phyloP scores from a whole-genome alignment of 1,140 invertebrate genomes.

The Zaprionus gabonicus region DNA sequence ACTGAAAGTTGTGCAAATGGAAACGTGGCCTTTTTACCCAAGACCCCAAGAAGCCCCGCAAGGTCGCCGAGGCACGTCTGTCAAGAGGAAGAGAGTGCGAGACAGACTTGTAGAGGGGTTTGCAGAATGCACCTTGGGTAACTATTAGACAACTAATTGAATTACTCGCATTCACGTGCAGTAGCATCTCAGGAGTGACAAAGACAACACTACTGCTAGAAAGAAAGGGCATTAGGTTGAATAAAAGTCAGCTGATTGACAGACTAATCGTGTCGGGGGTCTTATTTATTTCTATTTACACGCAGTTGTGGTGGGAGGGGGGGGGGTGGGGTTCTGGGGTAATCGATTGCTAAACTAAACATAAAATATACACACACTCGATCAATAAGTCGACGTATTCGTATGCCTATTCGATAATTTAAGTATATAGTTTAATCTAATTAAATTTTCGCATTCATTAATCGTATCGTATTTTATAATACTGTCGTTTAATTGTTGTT shows the following conservation, averaged over 20 bases:
- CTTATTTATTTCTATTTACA: slow-evolving; percentile 80
- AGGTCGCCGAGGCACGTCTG: slow-evolving; percentile 29
- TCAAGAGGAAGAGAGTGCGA: not conserved
- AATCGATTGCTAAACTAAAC: slow-evolving; percentile 66
- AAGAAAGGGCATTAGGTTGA: slow-evolving; percentile 13
- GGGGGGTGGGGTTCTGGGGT: not conserved
- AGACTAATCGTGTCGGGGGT: slow-evolving; percentile 63
- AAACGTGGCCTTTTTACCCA: slow-evolving; percentile 57
- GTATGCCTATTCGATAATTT: slow-evolving; percentile 36
- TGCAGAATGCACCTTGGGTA: slow-evolving; percentile 56
- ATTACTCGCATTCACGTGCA: slow-evolving; percentile 72
- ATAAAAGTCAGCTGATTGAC: slow-evolving; percentile 76
- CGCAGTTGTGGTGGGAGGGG: slow-evolving; percentile 40
- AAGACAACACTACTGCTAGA: not conserved
- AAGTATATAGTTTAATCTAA: slow-evolving; percentile 34
- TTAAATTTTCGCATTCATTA: slow-evolving; percentile 41
- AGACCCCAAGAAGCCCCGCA: slow-evolving; percentile 65
- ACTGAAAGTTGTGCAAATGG: slow-evolving; percentile 74
- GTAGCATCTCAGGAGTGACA: slow-evolving; percentile 1
- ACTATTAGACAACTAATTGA: slow-evolving; percentile 71
- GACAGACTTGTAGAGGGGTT: slow-evolving; percentile 2
- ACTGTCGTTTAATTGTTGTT: slow-evolving; percentile 44
- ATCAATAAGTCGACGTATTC: slow-evolving; percentile 21
- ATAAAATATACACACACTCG: slow-evolving; percentile 35
- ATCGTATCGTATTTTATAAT: slow-evolving; percentile 51